phyloP scores from a whole-genome alignment of 1,140 invertebrate species.

The Drosophila watanabei region DNA sequence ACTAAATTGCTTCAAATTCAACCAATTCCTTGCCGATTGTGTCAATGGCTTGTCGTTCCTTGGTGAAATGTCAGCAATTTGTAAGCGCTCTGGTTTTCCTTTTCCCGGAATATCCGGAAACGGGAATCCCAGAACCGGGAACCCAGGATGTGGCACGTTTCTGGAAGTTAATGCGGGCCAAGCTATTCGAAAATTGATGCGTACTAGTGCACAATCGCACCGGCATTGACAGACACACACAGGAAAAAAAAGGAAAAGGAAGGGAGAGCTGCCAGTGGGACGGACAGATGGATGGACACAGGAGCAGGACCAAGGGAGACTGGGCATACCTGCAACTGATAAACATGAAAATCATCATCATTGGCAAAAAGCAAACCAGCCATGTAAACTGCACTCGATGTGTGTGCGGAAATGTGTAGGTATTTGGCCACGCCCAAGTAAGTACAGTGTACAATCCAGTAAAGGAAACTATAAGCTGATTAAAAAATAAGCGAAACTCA shows the following conservation, averaged over 20 bases:
- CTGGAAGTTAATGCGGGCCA: constrained; percentile 54
- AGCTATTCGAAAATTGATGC: constrained; percentile 55
- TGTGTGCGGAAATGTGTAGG: constrained; percentile 8
- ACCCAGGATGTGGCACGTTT: constrained; percentile 33
- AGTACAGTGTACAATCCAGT: constrained; percentile 7
- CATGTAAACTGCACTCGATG: constrained; percentile 22
- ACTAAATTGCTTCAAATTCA: constrained; percentile 22
- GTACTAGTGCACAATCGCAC: constrained; percentile 49
- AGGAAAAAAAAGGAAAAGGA: not conserved
- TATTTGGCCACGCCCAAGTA: constrained; percentile 9
- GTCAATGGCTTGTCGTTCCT: constrained; percentile 34
- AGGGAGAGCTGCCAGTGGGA: constrained; percentile 13
- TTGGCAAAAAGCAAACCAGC: constrained; percentile 34
- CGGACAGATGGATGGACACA: constrained; percentile 21
- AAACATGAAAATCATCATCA: constrained; percentile 54
- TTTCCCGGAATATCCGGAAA: constrained; percentile 9
- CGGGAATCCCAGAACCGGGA: constrained; percentile 10
- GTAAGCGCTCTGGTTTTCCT: constrained; percentile 24
- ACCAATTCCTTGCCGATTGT: constrained; percentile 21
- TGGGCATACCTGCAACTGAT: constrained; percentile 38
- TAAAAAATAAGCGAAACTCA: not conserved
- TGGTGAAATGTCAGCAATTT: constrained; percentile 65
- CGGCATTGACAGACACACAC: constrained; percentile 29
- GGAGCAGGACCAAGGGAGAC: not conserved
- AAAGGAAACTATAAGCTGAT: not conserved